Conservation (phyloP, 2,113 vertebrate genomes). For the Rhadina sibilatrix region DNA sequence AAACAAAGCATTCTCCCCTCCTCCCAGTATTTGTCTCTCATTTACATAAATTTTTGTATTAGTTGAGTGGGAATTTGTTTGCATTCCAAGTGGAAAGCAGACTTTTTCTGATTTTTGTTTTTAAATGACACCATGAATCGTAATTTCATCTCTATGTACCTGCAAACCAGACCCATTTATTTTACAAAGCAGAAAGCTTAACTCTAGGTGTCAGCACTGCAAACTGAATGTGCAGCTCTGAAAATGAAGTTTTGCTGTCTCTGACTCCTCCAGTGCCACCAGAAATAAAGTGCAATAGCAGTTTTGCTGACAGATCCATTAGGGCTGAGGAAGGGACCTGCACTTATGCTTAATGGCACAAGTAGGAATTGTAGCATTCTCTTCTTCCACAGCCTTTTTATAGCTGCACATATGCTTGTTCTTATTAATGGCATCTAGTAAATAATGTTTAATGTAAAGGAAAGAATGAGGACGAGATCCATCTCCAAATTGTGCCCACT, state of each 20-base stretch:
- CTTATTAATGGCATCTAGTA: background rate
- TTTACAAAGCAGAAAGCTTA: constrained; percentile 12
- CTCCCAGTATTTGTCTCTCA: background rate
- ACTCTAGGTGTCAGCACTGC: constrained; percentile 67
- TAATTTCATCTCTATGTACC: background rate
- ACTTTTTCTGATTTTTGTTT: background rate
- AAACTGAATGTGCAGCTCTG: constrained; percentile 33
- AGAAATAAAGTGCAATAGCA: constrained; percentile 9
- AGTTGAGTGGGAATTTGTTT: background rate
- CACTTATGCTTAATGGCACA: background rate
- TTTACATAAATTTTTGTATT: background rate
- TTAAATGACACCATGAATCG: background rate
- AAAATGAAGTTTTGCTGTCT: constrained; percentile 33
- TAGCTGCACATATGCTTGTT: background rate
- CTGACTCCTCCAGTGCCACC: background rate
- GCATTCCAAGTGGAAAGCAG: background rate
- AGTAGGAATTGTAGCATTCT: background rate
- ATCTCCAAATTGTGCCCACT: background rate
- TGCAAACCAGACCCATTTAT: constrained; percentile 6
- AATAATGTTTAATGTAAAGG: background rate
- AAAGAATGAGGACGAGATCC: background rate
- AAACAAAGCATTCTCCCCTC: background rate
- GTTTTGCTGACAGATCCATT: constrained; percentile 1
- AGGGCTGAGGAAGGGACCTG: background rate
- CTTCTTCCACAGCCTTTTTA: background rate